Percentiles rank a stretch among this genome's conserved stretches.
Conservation (phyloP, 2,113 vertebrate species). For the Carollia perspicillata region DNA sequence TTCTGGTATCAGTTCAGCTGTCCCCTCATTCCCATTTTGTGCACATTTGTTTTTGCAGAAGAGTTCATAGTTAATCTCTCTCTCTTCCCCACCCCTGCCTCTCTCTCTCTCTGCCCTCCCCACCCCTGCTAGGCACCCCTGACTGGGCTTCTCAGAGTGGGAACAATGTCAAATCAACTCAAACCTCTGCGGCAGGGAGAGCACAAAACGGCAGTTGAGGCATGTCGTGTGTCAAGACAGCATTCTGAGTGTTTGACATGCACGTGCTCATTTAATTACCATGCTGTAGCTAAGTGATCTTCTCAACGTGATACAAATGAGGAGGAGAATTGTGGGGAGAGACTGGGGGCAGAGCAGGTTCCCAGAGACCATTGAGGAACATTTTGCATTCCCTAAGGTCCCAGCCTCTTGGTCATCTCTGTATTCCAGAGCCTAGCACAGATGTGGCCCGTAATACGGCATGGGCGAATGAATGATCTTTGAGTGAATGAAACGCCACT, state of each 20-base stretch:
- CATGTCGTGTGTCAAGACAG: not conserved
- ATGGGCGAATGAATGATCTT: not conserved
- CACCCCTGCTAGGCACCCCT: not conserved
- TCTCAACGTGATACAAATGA: not conserved
- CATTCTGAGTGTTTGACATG: not conserved
- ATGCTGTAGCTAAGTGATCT: not conserved
- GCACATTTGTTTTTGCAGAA: not conserved
- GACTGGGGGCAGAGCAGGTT: not conserved
- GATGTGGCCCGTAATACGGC: no score
- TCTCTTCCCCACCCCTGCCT: not conserved
- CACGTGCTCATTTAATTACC: not conserved
- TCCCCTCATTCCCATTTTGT: not conserved
- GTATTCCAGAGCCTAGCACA: not conserved
- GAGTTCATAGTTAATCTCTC: not conserved
- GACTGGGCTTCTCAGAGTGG: not conserved
- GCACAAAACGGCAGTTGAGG: not conserved
- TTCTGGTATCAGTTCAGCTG: not conserved
- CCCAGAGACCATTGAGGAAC: not conserved
- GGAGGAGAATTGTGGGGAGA: not conserved
- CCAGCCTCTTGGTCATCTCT: not conserved
- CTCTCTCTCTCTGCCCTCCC: not conserved
- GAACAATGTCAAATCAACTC: not conserved
- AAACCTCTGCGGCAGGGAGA: not conserved
- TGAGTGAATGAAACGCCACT: not conserved
- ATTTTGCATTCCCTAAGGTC: not conserved